Percentiles rank a stretch among this genome's conserved stretches.
Evolutionary conservation across 2,888 invertebrate species (phyloP).

Genomic region (Plagodis pulveraria): DNA sequence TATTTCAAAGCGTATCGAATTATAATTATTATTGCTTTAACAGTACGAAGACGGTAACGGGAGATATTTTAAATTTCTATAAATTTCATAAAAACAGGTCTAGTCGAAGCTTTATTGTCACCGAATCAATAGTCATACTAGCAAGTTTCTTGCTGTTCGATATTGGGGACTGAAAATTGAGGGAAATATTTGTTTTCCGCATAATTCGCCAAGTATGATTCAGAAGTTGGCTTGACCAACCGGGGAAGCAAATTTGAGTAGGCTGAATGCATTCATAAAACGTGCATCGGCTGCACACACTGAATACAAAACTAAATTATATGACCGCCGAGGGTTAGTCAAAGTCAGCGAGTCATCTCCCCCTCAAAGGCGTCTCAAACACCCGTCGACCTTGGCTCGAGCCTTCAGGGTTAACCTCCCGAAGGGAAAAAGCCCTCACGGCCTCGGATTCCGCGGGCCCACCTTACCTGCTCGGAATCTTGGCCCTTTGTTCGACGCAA

Average conservation of each 20-base stretch:
- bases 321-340: conserved; percentile 64
- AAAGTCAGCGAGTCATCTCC: conserved; percentile 73
- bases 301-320: conserved; percentile 56
- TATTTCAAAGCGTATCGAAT: conserved; percentile 28
- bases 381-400: conserved; percentile 69
- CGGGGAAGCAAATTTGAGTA: conserved; percentile 31
- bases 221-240: conserved; percentile 17
- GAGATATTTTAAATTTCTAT: conserved; percentile 7
- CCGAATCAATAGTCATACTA: background rate
- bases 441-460: conserved; percentile 61
- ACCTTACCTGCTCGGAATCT: conserved; percentile 62
- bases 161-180: conserved; percentile 2
- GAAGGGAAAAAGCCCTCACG: conserved; percentile 62
- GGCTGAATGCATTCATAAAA: conserved; percentile 53
- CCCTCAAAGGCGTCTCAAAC: conserved; percentile 67
- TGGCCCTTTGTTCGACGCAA: conserved; percentile 53
- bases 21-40: conserved; percentile 11
- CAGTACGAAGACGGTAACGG: conserved; percentile 8
- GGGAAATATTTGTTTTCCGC: conserved; percentile 7
- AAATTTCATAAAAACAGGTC: conserved; percentile 7
- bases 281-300: conserved; percentile 64
- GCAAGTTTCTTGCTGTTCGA: too few species aligned
- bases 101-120: background rate
- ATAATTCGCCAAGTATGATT: conserved; percentile 23
- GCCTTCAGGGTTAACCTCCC: conserved; percentile 70